phyloP scores from a whole-genome alignment of 2,113 vertebrate genomes.

The Phyllostomus hastatus region DNA sequence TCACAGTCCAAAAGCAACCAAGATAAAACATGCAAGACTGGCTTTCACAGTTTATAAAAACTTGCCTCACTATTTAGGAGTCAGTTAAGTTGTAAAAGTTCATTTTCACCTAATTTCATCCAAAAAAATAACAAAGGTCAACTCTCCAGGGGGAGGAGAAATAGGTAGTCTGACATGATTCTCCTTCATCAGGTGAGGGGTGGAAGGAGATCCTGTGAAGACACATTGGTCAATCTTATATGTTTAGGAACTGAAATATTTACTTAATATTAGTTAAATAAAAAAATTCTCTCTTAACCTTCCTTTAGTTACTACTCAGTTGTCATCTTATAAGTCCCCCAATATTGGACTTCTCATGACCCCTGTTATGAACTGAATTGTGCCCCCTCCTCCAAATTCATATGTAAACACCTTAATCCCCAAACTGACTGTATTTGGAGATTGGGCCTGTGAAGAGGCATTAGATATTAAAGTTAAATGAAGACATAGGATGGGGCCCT shows the following conservation, averaged over 20 bases:
- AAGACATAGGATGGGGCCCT: background rate
- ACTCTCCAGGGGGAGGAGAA: background rate
- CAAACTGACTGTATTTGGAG: background rate
- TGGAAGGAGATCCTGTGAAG: background rate
- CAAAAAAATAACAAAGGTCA: background rate
- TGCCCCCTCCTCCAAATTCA: background rate
- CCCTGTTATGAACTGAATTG: background rate
- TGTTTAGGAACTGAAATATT: background rate
- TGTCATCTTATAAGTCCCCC: background rate
- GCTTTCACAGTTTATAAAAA: background rate
- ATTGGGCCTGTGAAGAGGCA: background rate
- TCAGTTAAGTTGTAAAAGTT: background rate
- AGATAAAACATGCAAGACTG: background rate
- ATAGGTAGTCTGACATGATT: background rate
- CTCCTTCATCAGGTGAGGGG: accelerated
- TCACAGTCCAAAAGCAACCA: background rate
- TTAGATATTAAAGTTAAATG: background rate
- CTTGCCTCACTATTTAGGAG: background rate
- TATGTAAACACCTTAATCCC: background rate
- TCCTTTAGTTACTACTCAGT: background rate
- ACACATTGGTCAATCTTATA: background rate
- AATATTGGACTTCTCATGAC: background rate
- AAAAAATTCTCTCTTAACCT: background rate
- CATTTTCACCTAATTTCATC: background rate
- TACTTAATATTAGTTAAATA: background rate